Evolutionary conservation across 2,113 vertebrate genomes (phyloP).

Genomic region (Pardalotus punctatus): DNA sequence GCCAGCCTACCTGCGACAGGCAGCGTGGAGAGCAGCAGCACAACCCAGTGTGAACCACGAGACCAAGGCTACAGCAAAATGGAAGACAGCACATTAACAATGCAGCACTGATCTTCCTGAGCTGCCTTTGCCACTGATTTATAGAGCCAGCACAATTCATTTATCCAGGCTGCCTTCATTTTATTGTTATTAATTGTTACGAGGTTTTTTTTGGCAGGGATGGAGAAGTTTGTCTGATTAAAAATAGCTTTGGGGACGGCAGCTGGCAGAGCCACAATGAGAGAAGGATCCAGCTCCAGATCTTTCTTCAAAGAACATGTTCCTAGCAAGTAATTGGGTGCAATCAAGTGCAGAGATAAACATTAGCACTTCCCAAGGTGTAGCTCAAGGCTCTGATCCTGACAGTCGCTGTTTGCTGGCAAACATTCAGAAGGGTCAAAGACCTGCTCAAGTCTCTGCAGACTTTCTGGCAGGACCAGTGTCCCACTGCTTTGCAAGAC

Average conservation of each 20-base stretch:
- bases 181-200: slow-evolving; percentile 48
- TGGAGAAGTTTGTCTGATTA: slow-evolving; percentile 9
- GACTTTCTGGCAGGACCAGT: background rate
- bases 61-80: background rate
- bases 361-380: background rate
- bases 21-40: background rate
- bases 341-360: slow-evolving; percentile 41
- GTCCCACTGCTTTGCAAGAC: background rate
- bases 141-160: background rate
- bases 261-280: slow-evolving; percentile 32
- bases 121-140: background rate
- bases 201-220: slow-evolving; percentile 24
- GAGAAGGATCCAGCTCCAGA: slow-evolving; percentile 17
- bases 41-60: background rate
- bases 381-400: slow-evolving; percentile 7
- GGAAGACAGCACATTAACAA: background rate
- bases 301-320: slow-evolving; percentile 14
- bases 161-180: slow-evolving; percentile 16
- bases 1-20: background rate
- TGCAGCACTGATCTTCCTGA: background rate
- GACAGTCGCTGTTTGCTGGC: background rate
- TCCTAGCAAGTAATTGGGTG: slow-evolving; percentile 36
- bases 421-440: background rate
- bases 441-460: background rate
- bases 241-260: slow-evolving; percentile 52